These are phyloP conservation scores for Peromyscus leucopus DNA, from an alignment of 2,113 vertebrate species.

Conservation along the genomic window DNA sequence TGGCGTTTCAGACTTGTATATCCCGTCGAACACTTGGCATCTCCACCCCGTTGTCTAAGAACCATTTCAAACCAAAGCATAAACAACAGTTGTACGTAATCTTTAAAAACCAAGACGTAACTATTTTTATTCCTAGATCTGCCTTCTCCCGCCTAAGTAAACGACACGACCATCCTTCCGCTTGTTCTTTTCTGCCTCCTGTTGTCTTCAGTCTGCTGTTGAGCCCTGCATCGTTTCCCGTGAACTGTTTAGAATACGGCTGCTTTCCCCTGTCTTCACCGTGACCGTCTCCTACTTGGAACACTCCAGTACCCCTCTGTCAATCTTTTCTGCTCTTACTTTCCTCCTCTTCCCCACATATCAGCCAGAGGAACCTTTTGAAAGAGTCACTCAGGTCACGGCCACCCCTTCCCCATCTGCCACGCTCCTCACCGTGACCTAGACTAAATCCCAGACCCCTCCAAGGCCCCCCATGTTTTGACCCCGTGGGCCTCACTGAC, in stretches of 20 bases:
- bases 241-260: not conserved
- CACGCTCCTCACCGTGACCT: not conserved
- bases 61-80: not conserved
- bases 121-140: slow-evolving; percentile 16
- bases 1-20: not conserved
- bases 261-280: not conserved
- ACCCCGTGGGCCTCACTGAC: not conserved
- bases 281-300: not conserved
- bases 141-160: not conserved
- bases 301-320: not conserved
- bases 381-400: slow-evolving; percentile 21
- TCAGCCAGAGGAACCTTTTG: slow-evolving; percentile 6
- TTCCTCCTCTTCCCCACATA: not conserved
- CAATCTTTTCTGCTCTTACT: not conserved
- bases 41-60: not conserved
- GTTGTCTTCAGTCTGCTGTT: not conserved
- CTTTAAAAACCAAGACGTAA: slow-evolving; percentile 1
- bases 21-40: not conserved
- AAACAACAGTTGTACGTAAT: not conserved
- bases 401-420: not conserved
- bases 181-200: not conserved
- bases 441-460: slow-evolving; percentile 6
- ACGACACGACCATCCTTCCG: not conserved
- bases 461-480: not conserved
- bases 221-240: not conserved